phyloP scores from a whole-genome alignment of 2,888 invertebrate species.

The Tipula unca region DNA sequence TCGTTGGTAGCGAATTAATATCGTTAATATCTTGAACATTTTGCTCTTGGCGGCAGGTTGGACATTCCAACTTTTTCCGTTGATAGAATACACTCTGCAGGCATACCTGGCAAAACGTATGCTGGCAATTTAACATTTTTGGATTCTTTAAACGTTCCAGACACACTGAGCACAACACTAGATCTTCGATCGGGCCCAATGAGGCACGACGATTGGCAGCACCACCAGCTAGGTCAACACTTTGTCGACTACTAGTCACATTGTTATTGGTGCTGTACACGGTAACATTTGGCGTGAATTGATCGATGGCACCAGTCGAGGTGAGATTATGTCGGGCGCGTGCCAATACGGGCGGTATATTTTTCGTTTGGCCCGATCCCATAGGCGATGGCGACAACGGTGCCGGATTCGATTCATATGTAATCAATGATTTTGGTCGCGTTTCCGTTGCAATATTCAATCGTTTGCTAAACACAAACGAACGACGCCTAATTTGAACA shows the following conservation, averaged over 20 bases:
- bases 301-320: neutral
- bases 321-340: neutral
- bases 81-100: neutral
- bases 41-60: conserved; percentile 45
- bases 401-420: neutral
- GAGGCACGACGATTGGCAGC: neutral
- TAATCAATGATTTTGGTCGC: conserved; percentile 14
- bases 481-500: neutral
- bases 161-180: conserved; percentile 54
- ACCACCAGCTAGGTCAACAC: neutral
- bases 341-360: neutral
- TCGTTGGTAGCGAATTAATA: conserved; percentile 52
- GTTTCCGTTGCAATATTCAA: neutral
- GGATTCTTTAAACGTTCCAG: conserved; percentile 48
- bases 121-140: conserved; percentile 58
- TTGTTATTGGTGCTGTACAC: neutral
- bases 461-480: neutral
- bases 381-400: neutral
- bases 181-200: conserved; percentile 47
- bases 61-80: conserved; percentile 40
- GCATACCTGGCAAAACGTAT: conserved; percentile 56
- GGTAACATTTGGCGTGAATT: neutral
- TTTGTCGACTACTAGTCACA: neutral
- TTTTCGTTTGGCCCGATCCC: neutral
- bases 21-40: conserved; percentile 44